Evolutionary conservation across 2,888 invertebrate species (phyloP).

Genomic region (Synergus gifuensis): DNA sequence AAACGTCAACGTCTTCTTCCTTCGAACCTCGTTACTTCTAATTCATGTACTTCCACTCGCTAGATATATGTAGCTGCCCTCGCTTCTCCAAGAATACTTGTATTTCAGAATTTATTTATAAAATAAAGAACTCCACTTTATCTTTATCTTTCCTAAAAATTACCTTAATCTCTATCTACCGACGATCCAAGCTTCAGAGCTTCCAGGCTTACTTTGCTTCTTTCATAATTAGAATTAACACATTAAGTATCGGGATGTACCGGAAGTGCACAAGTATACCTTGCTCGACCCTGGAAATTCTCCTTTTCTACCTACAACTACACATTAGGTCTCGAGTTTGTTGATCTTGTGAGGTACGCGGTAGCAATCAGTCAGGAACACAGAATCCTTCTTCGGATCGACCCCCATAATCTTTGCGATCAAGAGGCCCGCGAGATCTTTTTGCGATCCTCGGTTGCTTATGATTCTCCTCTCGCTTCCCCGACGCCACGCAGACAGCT

Average conservation of each 20-base stretch:
- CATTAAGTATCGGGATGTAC: not conserved
- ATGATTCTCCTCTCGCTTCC: constrained; percentile 30
- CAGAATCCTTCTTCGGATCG: not conserved
- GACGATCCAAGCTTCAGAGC: not conserved
- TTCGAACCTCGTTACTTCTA: not conserved
- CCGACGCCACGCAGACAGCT: not conserved
- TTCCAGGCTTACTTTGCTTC: not conserved
- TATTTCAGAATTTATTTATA: not conserved
- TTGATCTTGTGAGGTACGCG: not conserved
- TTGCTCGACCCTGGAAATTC: not conserved
- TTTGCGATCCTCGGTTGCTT: constrained; percentile 14
- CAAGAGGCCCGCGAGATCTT: constrained; percentile 22
- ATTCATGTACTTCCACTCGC: not conserved
- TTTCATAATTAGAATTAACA: not conserved
- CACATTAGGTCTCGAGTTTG: not conserved
- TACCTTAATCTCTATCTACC: not conserved
- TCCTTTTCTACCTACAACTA: not conserved
- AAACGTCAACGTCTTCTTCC: constrained; percentile 1
- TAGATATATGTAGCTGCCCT: not conserved
- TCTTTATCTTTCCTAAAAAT: not conserved
- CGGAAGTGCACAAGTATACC: not conserved
- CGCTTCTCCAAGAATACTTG: not conserved
- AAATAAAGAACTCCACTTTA: not conserved
- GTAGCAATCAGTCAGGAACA: constrained; percentile 29
- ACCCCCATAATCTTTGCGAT: constrained; percentile 6